Percentiles rank a stretch among this genome's conserved stretches.
Conservation (phyloP, 2,888 invertebrate species). For the Xestia xanthographa region DNA sequence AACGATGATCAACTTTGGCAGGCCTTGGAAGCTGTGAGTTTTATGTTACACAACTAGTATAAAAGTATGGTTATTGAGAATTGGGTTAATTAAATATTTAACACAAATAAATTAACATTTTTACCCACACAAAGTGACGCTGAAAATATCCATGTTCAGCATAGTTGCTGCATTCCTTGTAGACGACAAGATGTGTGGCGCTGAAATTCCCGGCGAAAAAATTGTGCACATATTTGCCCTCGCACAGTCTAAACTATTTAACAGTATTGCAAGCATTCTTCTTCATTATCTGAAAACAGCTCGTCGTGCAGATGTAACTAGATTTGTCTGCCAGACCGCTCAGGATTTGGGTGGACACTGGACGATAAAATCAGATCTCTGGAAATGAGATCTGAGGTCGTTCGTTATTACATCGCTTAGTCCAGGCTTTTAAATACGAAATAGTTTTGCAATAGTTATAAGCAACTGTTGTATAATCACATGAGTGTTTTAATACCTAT, state of each 20-base stretch:
- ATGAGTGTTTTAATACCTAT: too few species aligned
- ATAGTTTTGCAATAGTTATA: background rate
- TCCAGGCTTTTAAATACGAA: background rate
- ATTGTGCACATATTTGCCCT: background rate
- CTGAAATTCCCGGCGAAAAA: background rate
- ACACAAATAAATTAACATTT: background rate
- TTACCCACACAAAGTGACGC: background rate
- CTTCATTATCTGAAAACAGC: background rate
- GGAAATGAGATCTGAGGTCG: background rate
- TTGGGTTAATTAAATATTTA: background rate
- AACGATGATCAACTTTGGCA: conserved; percentile 93
- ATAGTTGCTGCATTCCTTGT: conserved; percentile 2
- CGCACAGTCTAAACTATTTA: background rate
- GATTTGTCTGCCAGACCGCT: background rate
- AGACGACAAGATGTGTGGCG: too few species aligned
- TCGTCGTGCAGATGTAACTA: background rate
- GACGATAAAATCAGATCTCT: background rate
- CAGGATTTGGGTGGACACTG: background rate
- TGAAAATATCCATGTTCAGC: background rate
- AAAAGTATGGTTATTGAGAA: background rate
- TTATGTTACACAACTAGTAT: background rate
- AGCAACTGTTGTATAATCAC: too few species aligned
- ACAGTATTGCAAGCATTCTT: background rate
- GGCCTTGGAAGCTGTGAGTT: conserved; percentile 93
- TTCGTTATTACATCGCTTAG: background rate